phyloP scores from a whole-genome alignment of 2,113 vertebrate genomes.

The Nycticorax nycticorax region DNA sequence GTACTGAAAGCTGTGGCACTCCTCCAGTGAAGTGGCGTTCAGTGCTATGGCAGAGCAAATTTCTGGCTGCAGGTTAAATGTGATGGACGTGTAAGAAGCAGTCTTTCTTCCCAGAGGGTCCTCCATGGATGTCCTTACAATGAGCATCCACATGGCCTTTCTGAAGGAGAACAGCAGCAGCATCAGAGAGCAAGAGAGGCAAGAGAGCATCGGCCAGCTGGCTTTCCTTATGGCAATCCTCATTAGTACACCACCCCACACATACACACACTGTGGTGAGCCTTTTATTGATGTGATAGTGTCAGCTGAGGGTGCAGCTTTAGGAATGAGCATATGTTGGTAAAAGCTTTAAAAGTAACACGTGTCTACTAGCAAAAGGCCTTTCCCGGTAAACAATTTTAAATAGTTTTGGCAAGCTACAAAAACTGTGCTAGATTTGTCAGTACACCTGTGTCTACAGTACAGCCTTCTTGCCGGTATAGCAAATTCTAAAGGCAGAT shows the following conservation, averaged over 20 bases:
- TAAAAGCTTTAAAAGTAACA: neutral
- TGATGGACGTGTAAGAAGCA: neutral
- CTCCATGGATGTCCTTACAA: neutral
- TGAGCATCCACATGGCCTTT: neutral
- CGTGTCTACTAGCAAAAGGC: neutral
- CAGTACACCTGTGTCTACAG: neutral
- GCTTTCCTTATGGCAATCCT: neutral
- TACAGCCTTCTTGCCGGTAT: neutral
- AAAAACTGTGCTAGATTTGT: neutral
- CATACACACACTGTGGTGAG: neutral
- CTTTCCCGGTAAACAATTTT: neutral
- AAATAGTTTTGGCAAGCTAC: neutral
- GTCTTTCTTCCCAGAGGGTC: neutral
- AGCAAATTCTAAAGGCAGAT: neutral
- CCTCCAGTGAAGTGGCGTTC: neutral
- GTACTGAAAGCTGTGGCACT: neutral
- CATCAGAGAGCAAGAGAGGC: neutral
- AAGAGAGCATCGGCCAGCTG: neutral
- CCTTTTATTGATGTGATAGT: neutral
- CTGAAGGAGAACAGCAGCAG: neutral
- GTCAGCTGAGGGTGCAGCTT: neutral
- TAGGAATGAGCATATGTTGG: neutral
- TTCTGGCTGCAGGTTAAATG: neutral
- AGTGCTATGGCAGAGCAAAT: neutral
- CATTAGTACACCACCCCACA: neutral